Evolutionary conservation across 2,888 invertebrate genomes (phyloP).

Genomic region (Diadromus collaris): DNA sequence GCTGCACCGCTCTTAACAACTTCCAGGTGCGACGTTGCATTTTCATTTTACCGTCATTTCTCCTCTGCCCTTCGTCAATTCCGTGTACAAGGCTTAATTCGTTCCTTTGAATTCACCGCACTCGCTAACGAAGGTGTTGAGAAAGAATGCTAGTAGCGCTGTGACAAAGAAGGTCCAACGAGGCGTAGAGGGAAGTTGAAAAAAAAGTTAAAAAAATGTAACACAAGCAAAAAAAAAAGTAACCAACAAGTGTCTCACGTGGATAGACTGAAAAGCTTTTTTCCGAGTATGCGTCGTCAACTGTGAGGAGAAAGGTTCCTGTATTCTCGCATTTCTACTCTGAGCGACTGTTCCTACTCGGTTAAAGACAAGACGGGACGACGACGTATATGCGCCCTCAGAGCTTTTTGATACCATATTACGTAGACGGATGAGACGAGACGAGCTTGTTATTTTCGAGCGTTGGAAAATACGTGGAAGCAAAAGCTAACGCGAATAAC

Average conservation of each 20-base stretch:
- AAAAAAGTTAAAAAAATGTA: background rate
- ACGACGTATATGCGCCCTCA: constrained; percentile 1
- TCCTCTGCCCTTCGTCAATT: background rate
- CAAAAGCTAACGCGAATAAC: background rate
- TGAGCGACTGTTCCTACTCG: background rate
- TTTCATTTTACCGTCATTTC: background rate
- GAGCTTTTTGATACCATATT: background rate
- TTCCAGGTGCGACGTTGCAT: background rate
- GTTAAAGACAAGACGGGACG: background rate
- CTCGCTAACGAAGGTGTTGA: background rate
- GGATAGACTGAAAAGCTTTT: background rate
- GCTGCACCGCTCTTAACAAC: background rate
- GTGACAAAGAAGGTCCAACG: background rate
- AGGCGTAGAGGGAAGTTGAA: background rate
- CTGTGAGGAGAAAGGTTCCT: background rate
- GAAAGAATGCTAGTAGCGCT: background rate
- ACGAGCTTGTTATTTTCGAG: background rate
- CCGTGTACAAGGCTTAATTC: background rate
- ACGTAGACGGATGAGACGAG: background rate
- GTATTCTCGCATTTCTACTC: background rate
- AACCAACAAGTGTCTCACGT: background rate
- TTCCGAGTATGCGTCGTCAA: background rate
- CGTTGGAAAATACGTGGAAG: background rate
- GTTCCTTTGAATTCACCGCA: constrained; percentile 1
- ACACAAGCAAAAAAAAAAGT: background rate